phyloP scores from a whole-genome alignment of 2,888 invertebrate species.

The Reticulitermes lucifugus region DNA sequence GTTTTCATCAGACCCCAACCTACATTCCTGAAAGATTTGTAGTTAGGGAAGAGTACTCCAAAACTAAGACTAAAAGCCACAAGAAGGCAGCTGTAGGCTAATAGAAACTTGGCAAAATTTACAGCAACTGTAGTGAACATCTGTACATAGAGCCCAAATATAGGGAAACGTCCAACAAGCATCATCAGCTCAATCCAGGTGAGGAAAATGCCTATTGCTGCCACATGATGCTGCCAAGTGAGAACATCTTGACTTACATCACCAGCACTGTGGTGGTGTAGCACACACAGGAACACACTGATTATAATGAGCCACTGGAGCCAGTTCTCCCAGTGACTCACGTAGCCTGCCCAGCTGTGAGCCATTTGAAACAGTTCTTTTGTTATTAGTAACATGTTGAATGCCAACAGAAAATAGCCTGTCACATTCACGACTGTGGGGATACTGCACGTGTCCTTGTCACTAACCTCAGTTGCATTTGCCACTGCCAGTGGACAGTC shows the following conservation, averaged over 20 bases:
- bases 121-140: conserved; percentile 88
- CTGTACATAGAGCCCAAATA: conserved; percentile 87
- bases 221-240: conserved; percentile 83
- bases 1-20: conserved; percentile 78
- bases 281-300: conserved; percentile 73
- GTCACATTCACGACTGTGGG: conserved; percentile 38
- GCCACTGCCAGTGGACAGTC: conserved; percentile 27
- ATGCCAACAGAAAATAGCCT: conserved; percentile 65
- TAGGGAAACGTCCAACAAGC: conserved; percentile 86
- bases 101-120: conserved; percentile 84
- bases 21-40: conserved; percentile 76
- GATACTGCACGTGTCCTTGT: conserved; percentile 56
- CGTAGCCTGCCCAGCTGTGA: conserved; percentile 78
- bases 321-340: conserved; percentile 87
- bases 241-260: conserved; percentile 58
- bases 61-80: conserved; percentile 85
- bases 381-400: conserved; percentile 55
- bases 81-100: conserved; percentile 84
- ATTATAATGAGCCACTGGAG: conserved; percentile 82
- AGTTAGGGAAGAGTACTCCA: conserved; percentile 83
- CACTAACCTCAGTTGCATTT: background rate
- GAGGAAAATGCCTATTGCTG: conserved; percentile 81
- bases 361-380: conserved; percentile 86
- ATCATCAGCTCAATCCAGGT: conserved; percentile 89
- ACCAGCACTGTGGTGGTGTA: conserved; percentile 38